Conservation (phyloP, 2,113 vertebrate genomes). For the Silurus meridionalis region DNA sequence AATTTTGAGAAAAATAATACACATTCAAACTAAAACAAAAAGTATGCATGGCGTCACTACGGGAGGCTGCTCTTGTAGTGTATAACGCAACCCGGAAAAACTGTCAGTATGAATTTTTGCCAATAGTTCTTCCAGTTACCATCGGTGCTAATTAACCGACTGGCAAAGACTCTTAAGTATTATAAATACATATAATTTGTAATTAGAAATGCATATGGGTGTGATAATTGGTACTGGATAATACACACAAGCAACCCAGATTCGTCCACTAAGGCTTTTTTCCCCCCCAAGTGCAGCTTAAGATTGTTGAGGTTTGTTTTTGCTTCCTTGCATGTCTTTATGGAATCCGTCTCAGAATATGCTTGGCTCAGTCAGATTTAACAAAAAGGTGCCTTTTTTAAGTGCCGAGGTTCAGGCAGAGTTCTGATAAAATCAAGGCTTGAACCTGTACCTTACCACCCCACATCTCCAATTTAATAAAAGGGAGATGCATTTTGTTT, state of each 20-base stretch:
- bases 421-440: constrained; percentile 7
- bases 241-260: background rate
- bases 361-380: background rate
- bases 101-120: too few species aligned
- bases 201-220: background rate
- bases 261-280: background rate
- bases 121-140: too few species aligned
- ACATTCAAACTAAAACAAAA: too few species aligned
- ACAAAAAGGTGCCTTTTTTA: background rate
- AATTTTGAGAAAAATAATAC: too few species aligned
- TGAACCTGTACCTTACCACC: background rate
- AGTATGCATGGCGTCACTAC: too few species aligned
- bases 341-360: background rate
- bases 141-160: too few species aligned
- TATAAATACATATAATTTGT: background rate
- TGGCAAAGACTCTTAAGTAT: background rate
- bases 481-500: constrained; percentile 4
- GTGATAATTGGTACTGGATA: background rate
- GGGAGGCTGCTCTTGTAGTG: too few species aligned
- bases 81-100: too few species aligned
- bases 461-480: constrained; percentile 1
- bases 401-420: background rate
- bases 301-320: background rate
- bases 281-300: background rate
- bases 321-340: background rate